These are phyloP conservation scores for Sphenodon punctatus DNA, from an alignment of 2,797 vertebrate species.

Conservation along the genomic window DNA sequence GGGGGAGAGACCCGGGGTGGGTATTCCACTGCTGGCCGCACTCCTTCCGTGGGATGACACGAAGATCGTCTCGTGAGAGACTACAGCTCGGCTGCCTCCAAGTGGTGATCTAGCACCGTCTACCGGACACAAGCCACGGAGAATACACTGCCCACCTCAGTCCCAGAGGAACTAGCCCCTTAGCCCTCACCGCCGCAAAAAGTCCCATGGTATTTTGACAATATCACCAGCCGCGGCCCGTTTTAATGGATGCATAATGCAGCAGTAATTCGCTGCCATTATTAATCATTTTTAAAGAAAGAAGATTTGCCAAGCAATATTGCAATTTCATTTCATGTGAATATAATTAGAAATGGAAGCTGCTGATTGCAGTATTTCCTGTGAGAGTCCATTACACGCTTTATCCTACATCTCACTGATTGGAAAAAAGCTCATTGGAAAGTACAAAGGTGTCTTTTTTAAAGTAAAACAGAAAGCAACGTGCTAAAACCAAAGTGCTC, in stretches of 20 bases:
- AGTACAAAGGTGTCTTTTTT: conserved; percentile 4
- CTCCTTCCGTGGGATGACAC: too few species aligned
- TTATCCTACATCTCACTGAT: conserved; percentile 17
- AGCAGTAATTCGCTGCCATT: rapidly evolving
- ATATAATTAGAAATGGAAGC: conserved; percentile 22
- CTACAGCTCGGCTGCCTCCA: too few species aligned
- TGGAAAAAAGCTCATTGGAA: conserved; percentile 34
- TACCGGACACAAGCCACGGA: too few species aligned
- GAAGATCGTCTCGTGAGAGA: too few species aligned
- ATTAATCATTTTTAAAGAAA: not conserved
- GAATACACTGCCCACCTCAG: too few species aligned
- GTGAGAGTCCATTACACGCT: not conserved
- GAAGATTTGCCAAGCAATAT: conserved; percentile 23
- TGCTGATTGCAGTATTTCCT: conserved; percentile 37
- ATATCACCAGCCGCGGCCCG: too few species aligned
- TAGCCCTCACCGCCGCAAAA: rapidly evolving
- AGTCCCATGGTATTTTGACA: too few species aligned
- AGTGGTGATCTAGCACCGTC: too few species aligned
- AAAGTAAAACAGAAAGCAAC: not conserved
- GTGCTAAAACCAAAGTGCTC: not conserved
- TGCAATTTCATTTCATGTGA: conserved; percentile 12
- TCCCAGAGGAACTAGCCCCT: rapidly evolving
- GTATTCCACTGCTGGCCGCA: too few species aligned
- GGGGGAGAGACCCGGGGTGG: too few species aligned
- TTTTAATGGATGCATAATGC: rapidly evolving